Evolutionary conservation across 2,888 invertebrate genomes (phyloP), one percentile per base, ranked within the genome.

Genomic region (Drosophila mayaguana): DNA sequence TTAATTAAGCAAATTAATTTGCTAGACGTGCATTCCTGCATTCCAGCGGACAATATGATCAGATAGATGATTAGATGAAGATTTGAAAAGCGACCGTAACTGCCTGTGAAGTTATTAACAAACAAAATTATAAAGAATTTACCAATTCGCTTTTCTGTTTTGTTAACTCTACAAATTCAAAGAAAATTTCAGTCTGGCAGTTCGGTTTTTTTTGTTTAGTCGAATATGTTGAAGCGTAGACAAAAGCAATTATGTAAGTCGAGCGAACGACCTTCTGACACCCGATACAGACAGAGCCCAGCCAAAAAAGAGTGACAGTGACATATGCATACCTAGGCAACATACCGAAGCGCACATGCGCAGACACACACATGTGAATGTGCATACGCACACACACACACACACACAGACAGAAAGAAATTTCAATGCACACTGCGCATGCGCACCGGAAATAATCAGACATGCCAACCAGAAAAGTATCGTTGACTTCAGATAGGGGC

Each of bases 251-350:
- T 77, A 72, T 76, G 78, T 73, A 76, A 77, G 78, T 78, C 20
- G 53, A 69, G 60, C 55, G 59, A 78, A 53, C 79, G 79, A 77
- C 79, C 77, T 77, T 77, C 79, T 77, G 77, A 78, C 75, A 77
- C 65, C 60, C 75, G 63, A 74, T 61, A 74, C 56, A 45, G 51
- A 73, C 56, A 45, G 51, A 51, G 51, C 18, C 28, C 22, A 45
- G 45, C 22, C 45, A 18, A 50, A 18, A 42, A 18, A 42, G 57
- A 60, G 43, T 70, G 79, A 74, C 79, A 78, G 70, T 78, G 78
- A 78, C 78, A 69, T 65, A 76, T 65, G 60, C 43, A 55, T 54
- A n/a, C 36, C 53, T 45, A 46, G 38, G 51, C 51, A 9, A 20
- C 32, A 50, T 50, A 32, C 28, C 32, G 18, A 48, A 14, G 28